These are phyloP conservation scores for Galeopterus variegatus DNA, from an alignment of 2,113 vertebrate species.

Conservation along the genomic window DNA sequence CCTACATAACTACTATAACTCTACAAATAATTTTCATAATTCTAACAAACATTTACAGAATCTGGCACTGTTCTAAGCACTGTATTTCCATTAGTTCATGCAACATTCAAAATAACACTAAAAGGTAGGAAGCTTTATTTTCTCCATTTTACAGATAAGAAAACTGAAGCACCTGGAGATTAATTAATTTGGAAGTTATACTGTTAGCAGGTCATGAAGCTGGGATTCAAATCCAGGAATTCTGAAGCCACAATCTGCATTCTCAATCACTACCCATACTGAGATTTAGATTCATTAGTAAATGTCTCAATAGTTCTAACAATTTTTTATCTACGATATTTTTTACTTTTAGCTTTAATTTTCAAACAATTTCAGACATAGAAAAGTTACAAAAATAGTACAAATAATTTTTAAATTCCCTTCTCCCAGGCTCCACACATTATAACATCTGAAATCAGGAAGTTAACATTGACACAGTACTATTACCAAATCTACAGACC, in stretches of 20 bases:
- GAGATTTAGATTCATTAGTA: background rate
- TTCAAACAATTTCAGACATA: slow-evolving; percentile 15
- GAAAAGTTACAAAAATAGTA: background rate
- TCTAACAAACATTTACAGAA: slow-evolving; percentile 2
- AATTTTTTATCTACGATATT: background rate
- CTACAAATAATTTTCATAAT: background rate
- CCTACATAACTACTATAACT: background rate
- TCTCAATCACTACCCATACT: background rate
- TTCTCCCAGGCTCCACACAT: background rate
- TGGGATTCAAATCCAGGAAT: background rate
- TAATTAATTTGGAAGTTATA: slow-evolving; percentile 29
- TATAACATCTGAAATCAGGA: slow-evolving; percentile 5
- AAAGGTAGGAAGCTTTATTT: background rate
- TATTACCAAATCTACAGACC: background rate
- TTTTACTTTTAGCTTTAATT: background rate
- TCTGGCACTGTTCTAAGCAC: background rate
- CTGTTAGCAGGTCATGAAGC: background rate
- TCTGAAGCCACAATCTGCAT: background rate
- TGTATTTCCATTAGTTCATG: background rate
- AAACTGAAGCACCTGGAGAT: slow-evolving; percentile 39
- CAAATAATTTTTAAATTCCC: background rate
- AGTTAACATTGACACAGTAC: background rate
- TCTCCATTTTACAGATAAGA: slow-evolving; percentile 5
- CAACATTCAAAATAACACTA: background rate
- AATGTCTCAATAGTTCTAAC: background rate